Evolutionary conservation across 2,113 vertebrate species (phyloP).

Genomic region (Brachyistius frenatus): DNA sequence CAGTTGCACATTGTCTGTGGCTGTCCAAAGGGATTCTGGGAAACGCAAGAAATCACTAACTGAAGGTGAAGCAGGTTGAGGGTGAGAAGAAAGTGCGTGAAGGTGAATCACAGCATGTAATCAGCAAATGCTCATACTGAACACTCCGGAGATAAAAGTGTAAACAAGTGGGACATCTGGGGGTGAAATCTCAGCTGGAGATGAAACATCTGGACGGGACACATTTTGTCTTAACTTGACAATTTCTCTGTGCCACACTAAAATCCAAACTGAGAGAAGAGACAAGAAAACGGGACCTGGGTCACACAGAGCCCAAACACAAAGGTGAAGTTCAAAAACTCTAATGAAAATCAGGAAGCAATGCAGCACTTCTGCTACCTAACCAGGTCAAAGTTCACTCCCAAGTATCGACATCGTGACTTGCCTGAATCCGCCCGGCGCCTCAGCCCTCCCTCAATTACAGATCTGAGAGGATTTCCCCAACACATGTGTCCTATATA

Average conservation of each 20-base stretch:
- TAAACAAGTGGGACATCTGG: neutral
- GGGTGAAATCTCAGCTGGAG: neutral
- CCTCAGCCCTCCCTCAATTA: constrained; percentile 61
- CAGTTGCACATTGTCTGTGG: neutral
- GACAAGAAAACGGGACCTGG: neutral
- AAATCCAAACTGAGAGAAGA: neutral
- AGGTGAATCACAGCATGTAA: neutral
- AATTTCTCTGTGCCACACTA: constrained; percentile 7
- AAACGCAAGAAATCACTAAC: constrained; percentile 28
- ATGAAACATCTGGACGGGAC: neutral
- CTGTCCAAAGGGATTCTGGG: constrained; percentile 40
- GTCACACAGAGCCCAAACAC: neutral
- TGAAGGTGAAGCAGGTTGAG: neutral
- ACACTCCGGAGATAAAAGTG: neutral
- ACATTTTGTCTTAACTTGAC: neutral
- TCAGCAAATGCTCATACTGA: neutral
- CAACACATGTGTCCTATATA: constrained; percentile 71
- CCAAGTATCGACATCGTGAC: constrained; percentile 20
- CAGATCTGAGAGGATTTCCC: constrained; percentile 73
- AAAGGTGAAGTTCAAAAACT: constrained; percentile 8
- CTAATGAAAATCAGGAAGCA: constrained; percentile 8
- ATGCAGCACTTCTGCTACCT: constrained; percentile 2
- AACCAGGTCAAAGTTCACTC: constrained; percentile 49
- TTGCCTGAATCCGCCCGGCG: constrained; percentile 15
- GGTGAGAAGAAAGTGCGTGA: neutral